phyloP scores from a whole-genome alignment of 2,113 vertebrate species.

The Indri indri region DNA sequence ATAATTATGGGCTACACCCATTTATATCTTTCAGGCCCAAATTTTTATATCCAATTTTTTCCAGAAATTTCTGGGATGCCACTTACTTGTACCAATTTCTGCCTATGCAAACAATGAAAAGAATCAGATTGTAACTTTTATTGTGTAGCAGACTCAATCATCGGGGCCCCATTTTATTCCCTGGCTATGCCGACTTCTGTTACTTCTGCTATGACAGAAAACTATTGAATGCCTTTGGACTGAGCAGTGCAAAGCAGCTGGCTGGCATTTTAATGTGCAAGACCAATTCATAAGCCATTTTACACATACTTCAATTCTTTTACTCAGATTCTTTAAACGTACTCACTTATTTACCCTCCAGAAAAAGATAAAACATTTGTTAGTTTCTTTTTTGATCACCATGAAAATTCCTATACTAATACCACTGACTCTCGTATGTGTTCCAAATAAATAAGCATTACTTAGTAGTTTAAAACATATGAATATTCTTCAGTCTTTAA shows the following conservation, averaged over 20 bases:
- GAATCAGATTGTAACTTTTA: slow-evolving; percentile 26
- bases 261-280: slow-evolving; percentile 23
- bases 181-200: background rate
- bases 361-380: background rate
- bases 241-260: background rate
- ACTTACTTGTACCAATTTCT: slow-evolving; percentile 4
- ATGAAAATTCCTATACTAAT: background rate
- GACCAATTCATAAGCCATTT: slow-evolving; percentile 41
- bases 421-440: background rate
- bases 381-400: background rate
- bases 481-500: background rate
- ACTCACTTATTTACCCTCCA: background rate
- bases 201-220: slow-evolving; percentile 51
- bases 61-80: background rate
- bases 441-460: background rate
- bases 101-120: slow-evolving; percentile 32
- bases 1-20: background rate
- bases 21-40: background rate
- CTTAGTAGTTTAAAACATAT: background rate
- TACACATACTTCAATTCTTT: background rate
- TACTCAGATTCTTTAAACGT: background rate
- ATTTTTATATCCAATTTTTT: background rate
- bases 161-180: background rate
- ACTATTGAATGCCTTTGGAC: slow-evolving; percentile 31
- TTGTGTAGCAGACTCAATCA: background rate